Evolutionary conservation across 1,140 invertebrate species (phyloP).

Genomic region (Akabosia matsudoensis): DNA sequence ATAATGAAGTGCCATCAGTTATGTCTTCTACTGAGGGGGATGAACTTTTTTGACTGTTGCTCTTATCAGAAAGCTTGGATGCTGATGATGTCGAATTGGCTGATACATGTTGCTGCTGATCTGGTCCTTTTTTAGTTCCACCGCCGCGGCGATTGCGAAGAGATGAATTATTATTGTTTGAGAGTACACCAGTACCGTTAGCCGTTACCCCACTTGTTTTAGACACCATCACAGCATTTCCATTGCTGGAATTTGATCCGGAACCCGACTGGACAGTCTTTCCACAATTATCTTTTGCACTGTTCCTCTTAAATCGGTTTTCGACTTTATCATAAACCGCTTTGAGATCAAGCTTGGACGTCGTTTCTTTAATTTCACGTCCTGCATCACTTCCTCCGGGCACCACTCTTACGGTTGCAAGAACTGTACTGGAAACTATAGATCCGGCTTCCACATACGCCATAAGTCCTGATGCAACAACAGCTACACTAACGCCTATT

Average conservation of each 20-base stretch:
- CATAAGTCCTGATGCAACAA: constrained; percentile 65
- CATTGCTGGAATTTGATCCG: constrained; percentile 1
- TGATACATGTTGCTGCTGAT: not conserved
- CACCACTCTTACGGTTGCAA: constrained; percentile 46
- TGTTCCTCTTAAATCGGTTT: constrained; percentile 43
- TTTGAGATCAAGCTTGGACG: constrained; percentile 44
- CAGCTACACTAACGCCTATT: constrained; percentile 61
- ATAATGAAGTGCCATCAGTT: not conserved
- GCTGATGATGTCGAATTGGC: not conserved
- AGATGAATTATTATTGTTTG: not conserved
- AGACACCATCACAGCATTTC: not conserved
- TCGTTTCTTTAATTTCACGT: constrained; percentile 37
- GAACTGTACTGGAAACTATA: constrained; percentile 56
- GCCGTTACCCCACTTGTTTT: not conserved
- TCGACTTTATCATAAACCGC: constrained; percentile 47
- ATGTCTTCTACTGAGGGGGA: constrained; percentile 1
- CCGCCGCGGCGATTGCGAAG: not conserved
- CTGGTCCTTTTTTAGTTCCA: not conserved
- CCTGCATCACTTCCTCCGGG: constrained; percentile 48
- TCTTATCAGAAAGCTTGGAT: not conserved
- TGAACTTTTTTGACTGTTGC: constrained; percentile 9
- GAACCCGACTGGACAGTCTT: not conserved
- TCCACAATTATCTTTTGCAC: constrained; percentile 26
- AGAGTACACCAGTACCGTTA: not conserved
- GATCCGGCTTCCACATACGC: constrained; percentile 72